Evolutionary conservation across 2,113 vertebrate genomes (phyloP).

Genomic region (Clarias macrocephalus): DNA sequence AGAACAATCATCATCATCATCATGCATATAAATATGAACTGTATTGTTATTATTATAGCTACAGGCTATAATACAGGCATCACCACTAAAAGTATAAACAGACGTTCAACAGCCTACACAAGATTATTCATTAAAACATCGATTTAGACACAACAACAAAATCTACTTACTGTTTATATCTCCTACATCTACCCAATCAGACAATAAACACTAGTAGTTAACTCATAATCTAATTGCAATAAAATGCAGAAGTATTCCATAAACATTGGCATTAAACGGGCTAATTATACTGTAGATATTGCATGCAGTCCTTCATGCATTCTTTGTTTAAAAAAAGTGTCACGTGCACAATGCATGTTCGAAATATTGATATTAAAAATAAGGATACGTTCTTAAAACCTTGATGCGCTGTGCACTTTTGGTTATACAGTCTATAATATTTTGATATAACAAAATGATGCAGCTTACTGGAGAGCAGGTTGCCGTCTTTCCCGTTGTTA

Average conservation of each 20-base stretch:
- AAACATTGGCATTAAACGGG: background rate
- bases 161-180: background rate
- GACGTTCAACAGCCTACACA: background rate
- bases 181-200: background rate
- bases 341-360: background rate
- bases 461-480: conserved; percentile 76
- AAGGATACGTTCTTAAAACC: background rate
- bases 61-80: background rate
- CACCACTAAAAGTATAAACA: background rate
- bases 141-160: background rate
- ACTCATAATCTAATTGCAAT: background rate
- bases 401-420: background rate
- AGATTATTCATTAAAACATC: background rate
- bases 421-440: too few species aligned
- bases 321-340: background rate
- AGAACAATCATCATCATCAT: background rate
- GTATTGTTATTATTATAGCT: too few species aligned
- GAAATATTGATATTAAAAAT: background rate
- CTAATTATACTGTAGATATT: background rate
- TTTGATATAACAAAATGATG: background rate
- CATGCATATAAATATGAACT: background rate
- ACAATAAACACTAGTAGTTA: background rate
- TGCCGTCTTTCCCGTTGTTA: conserved; percentile 91
- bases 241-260: background rate
- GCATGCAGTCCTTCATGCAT: background rate